These are phyloP conservation scores for Oplegnathus fasciatus DNA, from an alignment of 2,113 vertebrate species.

Conservation along the genomic window DNA sequence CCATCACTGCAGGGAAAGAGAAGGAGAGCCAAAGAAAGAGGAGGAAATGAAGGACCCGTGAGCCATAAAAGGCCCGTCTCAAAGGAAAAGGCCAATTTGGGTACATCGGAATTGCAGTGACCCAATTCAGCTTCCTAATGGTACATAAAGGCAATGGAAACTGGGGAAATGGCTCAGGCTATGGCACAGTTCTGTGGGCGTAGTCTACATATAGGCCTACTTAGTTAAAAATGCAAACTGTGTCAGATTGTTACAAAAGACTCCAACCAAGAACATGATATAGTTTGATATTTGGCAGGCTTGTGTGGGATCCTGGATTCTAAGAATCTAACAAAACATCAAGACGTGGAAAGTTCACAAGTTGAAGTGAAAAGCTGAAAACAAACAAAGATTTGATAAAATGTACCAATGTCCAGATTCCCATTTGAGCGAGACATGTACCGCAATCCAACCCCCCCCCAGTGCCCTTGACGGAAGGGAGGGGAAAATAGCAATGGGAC, in stretches of 20 bases:
- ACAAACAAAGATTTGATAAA: constrained; percentile 23
- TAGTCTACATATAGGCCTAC: constrained; percentile 56
- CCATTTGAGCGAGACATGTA: constrained; percentile 54
- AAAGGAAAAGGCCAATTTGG: constrained; percentile 80
- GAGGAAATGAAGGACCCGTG: constrained; percentile 73
- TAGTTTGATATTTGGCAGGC: background rate
- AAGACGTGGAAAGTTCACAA: background rate
- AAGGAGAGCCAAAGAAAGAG: constrained; percentile 58
- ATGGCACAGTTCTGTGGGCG: constrained; percentile 60
- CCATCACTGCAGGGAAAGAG: constrained; percentile 46
- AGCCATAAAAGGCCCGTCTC: constrained; percentile 80
- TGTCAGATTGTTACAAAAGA: constrained; percentile 55
- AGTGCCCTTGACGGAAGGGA: constrained; percentile 75
- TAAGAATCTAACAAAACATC: constrained; percentile 32
- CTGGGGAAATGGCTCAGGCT: constrained; percentile 72
- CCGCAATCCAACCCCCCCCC: constrained; percentile 72
- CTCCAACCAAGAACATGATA: constrained; percentile 7
- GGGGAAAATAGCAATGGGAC: constrained; percentile 80
- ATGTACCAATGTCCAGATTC: constrained; percentile 22
- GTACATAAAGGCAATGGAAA: constrained; percentile 74
- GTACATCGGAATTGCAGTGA: constrained; percentile 71
- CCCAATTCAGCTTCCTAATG: constrained; percentile 77
- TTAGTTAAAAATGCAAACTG: constrained; percentile 61
- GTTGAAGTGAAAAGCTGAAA: background rate
- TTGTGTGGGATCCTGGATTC: background rate